Conservation (phyloP, 1,140 invertebrate genomes). For the Drosophila eugracilis region DNA sequence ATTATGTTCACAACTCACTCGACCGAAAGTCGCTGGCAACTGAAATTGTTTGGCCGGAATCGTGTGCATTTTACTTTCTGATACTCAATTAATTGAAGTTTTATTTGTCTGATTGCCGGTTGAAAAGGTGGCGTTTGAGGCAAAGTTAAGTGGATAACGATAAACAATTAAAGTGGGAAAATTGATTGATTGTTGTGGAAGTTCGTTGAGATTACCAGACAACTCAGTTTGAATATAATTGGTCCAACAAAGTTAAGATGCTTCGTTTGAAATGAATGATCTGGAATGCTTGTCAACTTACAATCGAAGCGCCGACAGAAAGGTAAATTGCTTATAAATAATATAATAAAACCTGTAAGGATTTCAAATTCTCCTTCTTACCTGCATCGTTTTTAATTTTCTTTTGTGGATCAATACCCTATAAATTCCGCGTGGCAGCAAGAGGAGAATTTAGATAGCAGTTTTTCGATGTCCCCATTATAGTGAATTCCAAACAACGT, state of each 20-base stretch:
- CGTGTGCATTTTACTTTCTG: slow-evolving; percentile 53
- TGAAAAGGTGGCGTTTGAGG: slow-evolving; percentile 6
- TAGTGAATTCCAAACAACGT: slow-evolving; percentile 75
- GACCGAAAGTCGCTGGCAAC: slow-evolving; percentile 2
- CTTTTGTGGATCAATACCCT: slow-evolving; percentile 23
- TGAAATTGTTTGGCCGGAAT: slow-evolving; percentile 38
- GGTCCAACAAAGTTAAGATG: not conserved
- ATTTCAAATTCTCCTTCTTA: not conserved
- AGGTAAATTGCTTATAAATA: not conserved
- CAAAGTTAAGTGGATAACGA: slow-evolving; percentile 42
- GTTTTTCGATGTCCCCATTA: slow-evolving; percentile 58
- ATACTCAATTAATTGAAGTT: slow-evolving; percentile 78
- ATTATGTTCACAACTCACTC: slow-evolving; percentile 39
- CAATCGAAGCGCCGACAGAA: not conserved
- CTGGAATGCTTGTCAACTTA: not conserved
- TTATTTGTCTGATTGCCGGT: slow-evolving; percentile 57
- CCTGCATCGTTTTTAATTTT: slow-evolving; percentile 46
- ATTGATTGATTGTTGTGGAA: slow-evolving; percentile 57
- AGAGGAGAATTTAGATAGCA: slow-evolving; percentile 38
- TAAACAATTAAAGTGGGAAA: slow-evolving; percentile 37
- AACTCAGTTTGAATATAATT: slow-evolving; percentile 6
- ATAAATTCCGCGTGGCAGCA: slow-evolving; percentile 41
- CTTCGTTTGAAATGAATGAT: not conserved
- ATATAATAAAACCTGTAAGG: not conserved
- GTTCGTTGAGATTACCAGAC: slow-evolving; percentile 21